A percentile compares a stretch with the other conserved stretches of the same genome.
Evolutionary conservation across 2,797 vertebrate genomes (phyloP).

Genomic region (Parauchenoglanis punctatus): DNA sequence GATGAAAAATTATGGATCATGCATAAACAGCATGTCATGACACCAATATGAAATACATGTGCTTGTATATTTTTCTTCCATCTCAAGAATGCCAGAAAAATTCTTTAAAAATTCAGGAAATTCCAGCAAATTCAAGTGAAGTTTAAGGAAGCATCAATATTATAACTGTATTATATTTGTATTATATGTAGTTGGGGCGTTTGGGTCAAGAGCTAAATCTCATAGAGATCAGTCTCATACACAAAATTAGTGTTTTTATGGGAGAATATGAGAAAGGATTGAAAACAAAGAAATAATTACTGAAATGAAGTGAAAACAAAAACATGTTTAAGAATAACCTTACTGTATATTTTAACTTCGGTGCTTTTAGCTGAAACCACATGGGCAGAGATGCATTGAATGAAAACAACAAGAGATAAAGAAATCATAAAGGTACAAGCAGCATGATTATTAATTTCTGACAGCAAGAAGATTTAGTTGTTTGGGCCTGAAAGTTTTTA

Average conservation of each 20-base stretch:
- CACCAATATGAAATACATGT: no score
- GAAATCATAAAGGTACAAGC: neutral
- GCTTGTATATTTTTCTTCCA: no score
- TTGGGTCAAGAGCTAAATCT: no score
- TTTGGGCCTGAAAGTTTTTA: neutral
- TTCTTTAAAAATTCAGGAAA: no score
- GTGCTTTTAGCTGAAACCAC: neutral
- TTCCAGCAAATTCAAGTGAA: neutral
- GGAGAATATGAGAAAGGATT: no score
- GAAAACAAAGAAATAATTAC: neutral
- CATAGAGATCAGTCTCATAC: no score
- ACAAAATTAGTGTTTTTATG: neutral
- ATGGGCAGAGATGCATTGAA: neutral
- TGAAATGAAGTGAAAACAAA: neutral
- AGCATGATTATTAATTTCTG: neutral
- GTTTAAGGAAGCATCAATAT: neutral
- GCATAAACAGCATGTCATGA: neutral
- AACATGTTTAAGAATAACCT: neutral
- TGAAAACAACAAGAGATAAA: neutral
- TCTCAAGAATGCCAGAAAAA: no score
- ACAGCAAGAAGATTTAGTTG: neutral
- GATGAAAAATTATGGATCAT: neutral
- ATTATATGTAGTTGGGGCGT: no score
- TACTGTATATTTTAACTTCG: neutral
- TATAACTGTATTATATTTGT: no score